Conservation (phyloP, 1,140 invertebrate genomes). For the Bilobella aurantiaca region DNA sequence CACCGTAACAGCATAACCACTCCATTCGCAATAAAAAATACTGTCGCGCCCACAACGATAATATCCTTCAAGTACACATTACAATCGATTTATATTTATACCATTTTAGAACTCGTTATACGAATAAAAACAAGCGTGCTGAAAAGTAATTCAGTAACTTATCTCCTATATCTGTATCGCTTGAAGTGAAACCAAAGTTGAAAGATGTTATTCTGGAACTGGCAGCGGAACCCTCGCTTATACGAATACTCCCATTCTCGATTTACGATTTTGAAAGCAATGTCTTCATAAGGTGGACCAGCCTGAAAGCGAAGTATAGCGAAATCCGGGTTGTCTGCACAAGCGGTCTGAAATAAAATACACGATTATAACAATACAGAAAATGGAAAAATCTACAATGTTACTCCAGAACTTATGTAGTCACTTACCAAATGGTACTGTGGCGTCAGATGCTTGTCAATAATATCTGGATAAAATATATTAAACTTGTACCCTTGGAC, state of each 20-base stretch:
- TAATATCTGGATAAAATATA: slow-evolving; percentile 98
- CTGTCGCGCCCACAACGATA: no score
- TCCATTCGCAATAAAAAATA: no score
- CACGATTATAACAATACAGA: slow-evolving; percentile 11
- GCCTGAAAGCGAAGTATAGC: slow-evolving; percentile 88
- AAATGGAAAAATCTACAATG: no score
- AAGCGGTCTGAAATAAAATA: slow-evolving; percentile 56
- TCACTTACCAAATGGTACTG: slow-evolving; percentile 73
- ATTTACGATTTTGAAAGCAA: slow-evolving; percentile 98
- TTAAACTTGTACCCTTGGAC: slow-evolving; percentile 99
- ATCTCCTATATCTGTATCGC: slow-evolving; percentile 88
- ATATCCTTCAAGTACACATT: no score
- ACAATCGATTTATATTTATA: no score
- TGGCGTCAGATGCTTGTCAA: slow-evolving; percentile 87
- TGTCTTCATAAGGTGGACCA: slow-evolving; percentile 98
- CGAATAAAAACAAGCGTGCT: background rate
- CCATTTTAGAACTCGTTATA: no score
- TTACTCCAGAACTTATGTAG: background rate
- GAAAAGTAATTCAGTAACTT: slow-evolving; percentile 23
- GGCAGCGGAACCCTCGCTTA: slow-evolving; percentile 92
- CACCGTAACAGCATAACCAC: no score
- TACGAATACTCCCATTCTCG: slow-evolving; percentile 99
- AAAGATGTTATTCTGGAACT: slow-evolving; percentile 99
- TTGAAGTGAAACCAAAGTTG: slow-evolving; percentile 99
- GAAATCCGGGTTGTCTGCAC: slow-evolving; percentile 88